Evolutionary conservation across 2,888 invertebrate species (phyloP).

Genomic region (Drosophila cognata): DNA sequence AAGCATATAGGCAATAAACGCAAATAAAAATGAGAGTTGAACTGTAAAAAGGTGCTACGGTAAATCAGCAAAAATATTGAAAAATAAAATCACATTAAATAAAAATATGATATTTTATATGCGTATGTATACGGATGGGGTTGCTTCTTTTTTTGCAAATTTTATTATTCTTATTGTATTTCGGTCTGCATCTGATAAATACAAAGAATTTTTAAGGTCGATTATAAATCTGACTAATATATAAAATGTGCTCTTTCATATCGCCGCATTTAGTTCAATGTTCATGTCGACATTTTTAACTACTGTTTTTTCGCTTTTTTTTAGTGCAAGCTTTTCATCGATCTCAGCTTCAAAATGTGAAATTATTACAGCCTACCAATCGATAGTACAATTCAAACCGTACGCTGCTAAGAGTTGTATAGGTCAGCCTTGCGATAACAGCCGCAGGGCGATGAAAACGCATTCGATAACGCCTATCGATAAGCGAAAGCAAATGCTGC

Average conservation of each 20-base stretch:
- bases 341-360: background rate
- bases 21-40: background rate
- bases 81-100: background rate
- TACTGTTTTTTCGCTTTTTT: background rate
- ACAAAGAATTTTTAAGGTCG: background rate
- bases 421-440: conserved; percentile 25
- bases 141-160: background rate
- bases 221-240: background rate
- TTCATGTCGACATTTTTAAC: background rate
- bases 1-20: background rate
- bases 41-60: background rate
- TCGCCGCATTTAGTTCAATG: background rate
- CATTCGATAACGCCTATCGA: conserved; percentile 42
- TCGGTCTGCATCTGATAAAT: background rate
- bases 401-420: conserved; percentile 12
- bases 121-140: too few relatives aligned
- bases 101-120: background rate
- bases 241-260: background rate
- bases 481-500: conserved; percentile 5
- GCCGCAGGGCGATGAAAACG: background rate
- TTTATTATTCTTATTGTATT: background rate
- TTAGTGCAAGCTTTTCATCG: background rate
- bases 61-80: background rate
- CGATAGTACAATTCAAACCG: conserved; percentile 1
- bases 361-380: background rate